Percentiles rank a stretch among this genome's conserved stretches.
Evolutionary conservation across 2,113 vertebrate genomes (phyloP).

Genomic region (Urocynchramus pylzowi): DNA sequence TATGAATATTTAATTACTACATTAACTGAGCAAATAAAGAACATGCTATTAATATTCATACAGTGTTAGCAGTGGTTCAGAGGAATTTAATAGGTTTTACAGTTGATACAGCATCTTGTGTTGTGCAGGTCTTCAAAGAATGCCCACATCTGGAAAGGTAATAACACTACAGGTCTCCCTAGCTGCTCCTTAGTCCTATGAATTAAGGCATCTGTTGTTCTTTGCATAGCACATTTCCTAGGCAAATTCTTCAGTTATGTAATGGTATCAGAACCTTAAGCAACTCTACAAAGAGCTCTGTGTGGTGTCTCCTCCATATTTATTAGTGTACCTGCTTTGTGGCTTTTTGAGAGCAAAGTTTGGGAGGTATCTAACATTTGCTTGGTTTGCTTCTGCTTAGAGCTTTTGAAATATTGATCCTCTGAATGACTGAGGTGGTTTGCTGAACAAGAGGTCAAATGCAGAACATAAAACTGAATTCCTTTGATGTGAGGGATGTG

Average conservation of each 20-base stretch:
- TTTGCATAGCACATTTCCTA: background rate
- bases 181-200: background rate
- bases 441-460: background rate
- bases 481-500: background rate
- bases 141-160: background rate
- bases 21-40: slow-evolving; percentile 49
- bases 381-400: background rate
- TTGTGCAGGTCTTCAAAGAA: background rate
- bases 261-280: background rate
- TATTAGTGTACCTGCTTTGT: background rate
- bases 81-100: slow-evolving; percentile 1
- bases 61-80: background rate
- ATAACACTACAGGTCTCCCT: background rate
- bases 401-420: background rate
- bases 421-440: background rate
- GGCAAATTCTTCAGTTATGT: background rate
- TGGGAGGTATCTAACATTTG: background rate
- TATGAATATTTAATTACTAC: slow-evolving; percentile 48
- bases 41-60: slow-evolving; percentile 29
- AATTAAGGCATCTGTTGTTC: background rate
- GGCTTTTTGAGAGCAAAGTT: background rate
- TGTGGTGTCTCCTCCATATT: background rate
- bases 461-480: background rate
- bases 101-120: background rate
- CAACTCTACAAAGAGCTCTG: background rate